Evolutionary conservation across 2,888 invertebrate species (phyloP), one percentile per base, ranked within the genome.

Genomic region (Cepaea hortensis): DNA sequence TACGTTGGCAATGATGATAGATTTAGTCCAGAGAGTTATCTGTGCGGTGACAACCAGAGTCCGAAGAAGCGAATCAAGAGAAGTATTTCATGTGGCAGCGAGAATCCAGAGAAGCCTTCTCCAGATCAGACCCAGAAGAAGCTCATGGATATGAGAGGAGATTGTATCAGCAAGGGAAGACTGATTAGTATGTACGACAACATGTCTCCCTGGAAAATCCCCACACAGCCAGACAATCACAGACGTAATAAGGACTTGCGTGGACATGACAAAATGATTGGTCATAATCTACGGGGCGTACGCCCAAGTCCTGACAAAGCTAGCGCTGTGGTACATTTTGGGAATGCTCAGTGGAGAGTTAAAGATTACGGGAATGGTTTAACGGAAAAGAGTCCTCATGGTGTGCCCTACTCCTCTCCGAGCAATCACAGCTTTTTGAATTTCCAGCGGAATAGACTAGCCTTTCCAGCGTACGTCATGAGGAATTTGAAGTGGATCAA

Each of bases 401-500:
- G n/a, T n/a, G n/a, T 9, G 5, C 9, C 81, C 20, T 55, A 35
- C 15, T 2, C 35, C 61, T 72, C 73, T 55, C 84, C 76, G 20
- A 65, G 65, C 4, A 35, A 65, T 62, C 65, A 46, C 55, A 85
- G 79, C 79, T 85, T 77, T 48, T 18, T 77, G 70, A 79, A 85
- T 35, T 85, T 77, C 46, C 68, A 79, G 18, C 68, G 85, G 13
- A 77, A 79, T 46, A 81, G 80, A 9, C 85, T 90, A 9, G 91
- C 91, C 0, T 86, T 89, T 48, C 92, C 92, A 0, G 87, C 88
- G 9, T 84, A 88, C 72, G 84, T 87, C 9, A 88, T 91, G 88
- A 85, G 88, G 48, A 89, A 90, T 84, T 84, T 92, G 2, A 91
- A 91, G 79, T 92, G 92, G 91, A 90, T 92, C 9, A 90, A 89